These are phyloP conservation scores for Eulacestoma nigropectus DNA, from an alignment of 2,113 vertebrate species.

Conservation along the genomic window DNA sequence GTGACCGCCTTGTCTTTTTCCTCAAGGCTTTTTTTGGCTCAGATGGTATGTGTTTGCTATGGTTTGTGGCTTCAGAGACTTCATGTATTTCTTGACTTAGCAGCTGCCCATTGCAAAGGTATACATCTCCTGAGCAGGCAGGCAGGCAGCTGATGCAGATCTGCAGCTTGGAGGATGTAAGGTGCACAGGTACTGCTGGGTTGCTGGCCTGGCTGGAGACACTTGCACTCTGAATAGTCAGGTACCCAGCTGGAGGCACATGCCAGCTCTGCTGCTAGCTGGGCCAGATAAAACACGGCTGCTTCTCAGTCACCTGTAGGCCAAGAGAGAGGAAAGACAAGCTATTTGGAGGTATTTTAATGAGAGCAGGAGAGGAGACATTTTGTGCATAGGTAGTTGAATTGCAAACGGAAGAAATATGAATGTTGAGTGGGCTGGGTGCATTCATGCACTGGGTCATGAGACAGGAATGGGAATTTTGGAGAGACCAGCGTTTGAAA, in stretches of 20 bases:
- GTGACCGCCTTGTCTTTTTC: background rate
- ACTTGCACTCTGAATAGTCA: background rate
- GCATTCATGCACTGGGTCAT: background rate
- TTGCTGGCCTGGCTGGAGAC: background rate
- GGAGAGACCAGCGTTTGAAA: background rate
- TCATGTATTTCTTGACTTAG: background rate
- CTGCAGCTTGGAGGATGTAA: background rate
- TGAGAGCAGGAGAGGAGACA: background rate
- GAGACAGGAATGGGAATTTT: background rate
- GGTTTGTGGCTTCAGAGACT: background rate
- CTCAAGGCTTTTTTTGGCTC: background rate
- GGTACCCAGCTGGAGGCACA: background rate
- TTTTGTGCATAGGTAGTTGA: background rate
- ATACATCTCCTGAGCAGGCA: background rate
- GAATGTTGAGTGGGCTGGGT: background rate
- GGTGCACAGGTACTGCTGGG: accelerated
- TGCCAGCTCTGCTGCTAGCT: background rate
- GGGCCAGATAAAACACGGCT: background rate
- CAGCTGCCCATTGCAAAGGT: background rate
- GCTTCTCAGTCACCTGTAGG: background rate
- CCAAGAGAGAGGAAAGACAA: background rate
- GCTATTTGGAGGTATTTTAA: background rate
- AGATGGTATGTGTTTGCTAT: background rate
- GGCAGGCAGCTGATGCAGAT: background rate
- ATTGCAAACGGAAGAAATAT: background rate